A percentile compares a stretch with the other conserved stretches of the same genome.
Conservation (phyloP, 2,113 vertebrate species). For the Miniopterus natalensis region DNA sequence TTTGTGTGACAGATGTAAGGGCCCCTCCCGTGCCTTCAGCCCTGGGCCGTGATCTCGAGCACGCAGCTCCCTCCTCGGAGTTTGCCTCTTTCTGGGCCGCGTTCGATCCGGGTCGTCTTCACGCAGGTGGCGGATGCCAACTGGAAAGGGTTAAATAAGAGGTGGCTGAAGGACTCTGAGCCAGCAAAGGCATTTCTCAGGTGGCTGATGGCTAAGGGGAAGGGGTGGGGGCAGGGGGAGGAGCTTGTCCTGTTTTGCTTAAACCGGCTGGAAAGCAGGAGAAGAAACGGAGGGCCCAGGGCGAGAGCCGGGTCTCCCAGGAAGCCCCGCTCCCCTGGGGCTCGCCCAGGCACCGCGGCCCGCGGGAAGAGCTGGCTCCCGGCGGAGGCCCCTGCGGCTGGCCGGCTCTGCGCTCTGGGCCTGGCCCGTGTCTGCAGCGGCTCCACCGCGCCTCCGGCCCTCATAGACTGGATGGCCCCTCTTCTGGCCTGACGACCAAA, state of each 20-base stretch:
- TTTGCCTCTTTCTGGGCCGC: too few relatives aligned
- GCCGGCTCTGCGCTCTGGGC: fast-evolving
- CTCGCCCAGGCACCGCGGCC: too few relatives aligned
- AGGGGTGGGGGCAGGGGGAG: background rate
- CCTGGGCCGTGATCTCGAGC: conserved; percentile 50
- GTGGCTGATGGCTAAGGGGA: conserved; percentile 24
- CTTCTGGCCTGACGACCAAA: background rate
- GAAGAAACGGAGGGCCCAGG: background rate
- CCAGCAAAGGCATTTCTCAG: conserved; percentile 53
- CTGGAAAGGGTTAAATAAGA: conserved; percentile 70
- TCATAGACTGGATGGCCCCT: background rate
- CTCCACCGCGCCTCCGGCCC: too few relatives aligned
- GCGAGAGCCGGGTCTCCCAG: too few relatives aligned
- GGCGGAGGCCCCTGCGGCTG: too few relatives aligned
- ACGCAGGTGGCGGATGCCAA: background rate
- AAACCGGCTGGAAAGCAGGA: background rate
- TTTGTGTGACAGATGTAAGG: conserved; percentile 61
- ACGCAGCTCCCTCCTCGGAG: too few relatives aligned
- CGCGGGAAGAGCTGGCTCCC: too few relatives aligned
- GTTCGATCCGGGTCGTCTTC: background rate
- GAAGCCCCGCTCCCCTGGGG: too few relatives aligned
- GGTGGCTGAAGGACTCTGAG: background rate
- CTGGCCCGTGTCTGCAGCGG: too few relatives aligned
- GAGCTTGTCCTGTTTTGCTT: background rate
- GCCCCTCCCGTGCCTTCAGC: background rate